Conservation (phyloP, 2,113 vertebrate genomes). For the Myodes glareolus region DNA sequence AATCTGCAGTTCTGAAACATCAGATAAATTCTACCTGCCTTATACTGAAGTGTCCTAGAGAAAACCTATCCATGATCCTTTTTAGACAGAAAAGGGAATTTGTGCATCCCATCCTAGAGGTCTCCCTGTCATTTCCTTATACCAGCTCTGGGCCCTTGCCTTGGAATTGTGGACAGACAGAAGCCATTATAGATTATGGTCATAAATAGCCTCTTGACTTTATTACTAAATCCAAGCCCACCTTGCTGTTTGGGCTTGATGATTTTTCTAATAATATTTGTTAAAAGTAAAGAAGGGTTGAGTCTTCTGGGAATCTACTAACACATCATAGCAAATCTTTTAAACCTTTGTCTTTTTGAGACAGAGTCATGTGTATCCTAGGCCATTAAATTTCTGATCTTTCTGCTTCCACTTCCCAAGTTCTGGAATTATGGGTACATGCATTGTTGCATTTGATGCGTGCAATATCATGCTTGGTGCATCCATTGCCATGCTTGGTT, state of each 20-base stretch:
- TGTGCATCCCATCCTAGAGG: neutral
- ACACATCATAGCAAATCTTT: neutral
- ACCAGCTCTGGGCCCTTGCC: neutral
- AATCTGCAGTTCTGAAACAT: neutral
- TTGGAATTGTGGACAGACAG: neutral
- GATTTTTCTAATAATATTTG: slow-evolving; percentile 27
- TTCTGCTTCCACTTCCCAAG: neutral
- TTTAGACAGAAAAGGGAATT: neutral
- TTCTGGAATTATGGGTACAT: neutral
- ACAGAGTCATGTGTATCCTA: neutral
- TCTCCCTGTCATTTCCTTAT: neutral
- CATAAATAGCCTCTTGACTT: neutral
- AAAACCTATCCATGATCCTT: neutral
- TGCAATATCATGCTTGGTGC: too few species aligned
- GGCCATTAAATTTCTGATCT: neutral
- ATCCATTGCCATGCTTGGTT: neutral
- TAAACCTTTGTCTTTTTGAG: neutral
- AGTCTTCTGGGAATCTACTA: neutral
- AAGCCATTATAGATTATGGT: neutral
- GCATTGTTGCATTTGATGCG: neutral
- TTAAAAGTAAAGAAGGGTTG: neutral
- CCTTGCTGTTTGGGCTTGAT: neutral
- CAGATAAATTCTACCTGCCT: neutral
- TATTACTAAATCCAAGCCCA: neutral
- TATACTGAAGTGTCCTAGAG: neutral